phyloP scores from a whole-genome alignment of 2,113 vertebrate species.

The Pan paniscus region DNA sequence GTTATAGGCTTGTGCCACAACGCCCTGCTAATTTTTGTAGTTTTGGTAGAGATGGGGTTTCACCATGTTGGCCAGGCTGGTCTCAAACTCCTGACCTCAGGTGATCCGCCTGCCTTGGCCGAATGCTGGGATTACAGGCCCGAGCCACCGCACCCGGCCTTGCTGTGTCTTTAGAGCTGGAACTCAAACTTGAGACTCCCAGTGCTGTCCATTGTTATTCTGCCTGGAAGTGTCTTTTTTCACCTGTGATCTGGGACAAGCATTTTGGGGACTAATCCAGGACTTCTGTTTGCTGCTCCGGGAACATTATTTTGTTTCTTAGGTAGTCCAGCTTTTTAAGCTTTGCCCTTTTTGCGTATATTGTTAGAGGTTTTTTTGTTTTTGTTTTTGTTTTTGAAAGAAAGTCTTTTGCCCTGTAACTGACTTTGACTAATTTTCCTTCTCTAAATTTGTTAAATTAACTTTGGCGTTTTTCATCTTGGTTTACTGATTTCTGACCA shows the following conservation, averaged over 20 bases:
- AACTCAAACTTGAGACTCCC: not conserved
- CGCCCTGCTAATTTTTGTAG: no score
- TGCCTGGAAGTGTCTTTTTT: not conserved
- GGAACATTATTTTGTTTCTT: not conserved
- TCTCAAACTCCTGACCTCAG: no score
- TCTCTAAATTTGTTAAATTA: constrained; percentile 2
- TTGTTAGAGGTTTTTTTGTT: not conserved
- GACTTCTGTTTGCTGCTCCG: not conserved
- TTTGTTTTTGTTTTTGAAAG: not conserved
- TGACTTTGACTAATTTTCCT: not conserved
- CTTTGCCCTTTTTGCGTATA: not conserved
- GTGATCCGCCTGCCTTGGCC: no score
- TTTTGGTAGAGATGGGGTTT: no score
- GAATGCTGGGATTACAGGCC: no score
- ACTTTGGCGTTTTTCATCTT: not conserved
- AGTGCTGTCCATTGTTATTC: not conserved
- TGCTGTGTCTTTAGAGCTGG: not conserved
- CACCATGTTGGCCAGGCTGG: no score
- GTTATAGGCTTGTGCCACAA: no score
- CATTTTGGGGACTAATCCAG: not conserved
- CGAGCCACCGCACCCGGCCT: no score
- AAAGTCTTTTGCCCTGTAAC: not conserved
- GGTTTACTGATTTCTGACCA: not conserved
- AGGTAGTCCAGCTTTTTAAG: not conserved
- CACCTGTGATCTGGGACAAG: not conserved